These are phyloP conservation scores for Leptosomus discolor DNA, from an alignment of 2,113 vertebrate species.

Conservation along the genomic window DNA sequence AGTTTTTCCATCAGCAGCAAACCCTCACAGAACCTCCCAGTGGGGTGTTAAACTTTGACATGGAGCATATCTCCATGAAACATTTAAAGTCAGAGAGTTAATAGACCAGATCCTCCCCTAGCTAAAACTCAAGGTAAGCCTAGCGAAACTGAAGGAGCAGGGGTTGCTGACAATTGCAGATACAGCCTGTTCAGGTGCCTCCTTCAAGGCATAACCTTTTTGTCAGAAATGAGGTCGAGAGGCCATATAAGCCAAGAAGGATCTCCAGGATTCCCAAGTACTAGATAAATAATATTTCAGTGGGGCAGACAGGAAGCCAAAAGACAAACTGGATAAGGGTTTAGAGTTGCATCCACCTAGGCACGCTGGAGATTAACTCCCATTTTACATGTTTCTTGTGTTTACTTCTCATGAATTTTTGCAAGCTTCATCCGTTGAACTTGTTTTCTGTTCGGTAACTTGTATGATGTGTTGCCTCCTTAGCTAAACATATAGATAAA, in stretches of 20 bases:
- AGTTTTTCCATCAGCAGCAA: background rate
- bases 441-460: background rate
- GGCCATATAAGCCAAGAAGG: background rate
- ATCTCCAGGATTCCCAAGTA: background rate
- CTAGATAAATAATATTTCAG: background rate
- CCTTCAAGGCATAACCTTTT: background rate
- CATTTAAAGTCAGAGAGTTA: background rate
- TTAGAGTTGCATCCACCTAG: background rate
- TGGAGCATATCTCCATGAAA: background rate
- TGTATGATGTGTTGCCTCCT: background rate
- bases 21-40: background rate
- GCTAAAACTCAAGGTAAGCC: background rate
- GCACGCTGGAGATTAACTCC: background rate
- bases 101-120: background rate
- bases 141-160: background rate
- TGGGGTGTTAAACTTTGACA: background rate
- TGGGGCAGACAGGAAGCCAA: background rate
- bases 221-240: background rate
- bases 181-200: background rate
- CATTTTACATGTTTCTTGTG: background rate
- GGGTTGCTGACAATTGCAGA: background rate
- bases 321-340: background rate
- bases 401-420: background rate
- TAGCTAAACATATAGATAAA: background rate
- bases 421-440: accelerated